These are phyloP conservation scores for Mola mola DNA, from an alignment of 2,113 vertebrate genomes.

Conservation along the genomic window DNA sequence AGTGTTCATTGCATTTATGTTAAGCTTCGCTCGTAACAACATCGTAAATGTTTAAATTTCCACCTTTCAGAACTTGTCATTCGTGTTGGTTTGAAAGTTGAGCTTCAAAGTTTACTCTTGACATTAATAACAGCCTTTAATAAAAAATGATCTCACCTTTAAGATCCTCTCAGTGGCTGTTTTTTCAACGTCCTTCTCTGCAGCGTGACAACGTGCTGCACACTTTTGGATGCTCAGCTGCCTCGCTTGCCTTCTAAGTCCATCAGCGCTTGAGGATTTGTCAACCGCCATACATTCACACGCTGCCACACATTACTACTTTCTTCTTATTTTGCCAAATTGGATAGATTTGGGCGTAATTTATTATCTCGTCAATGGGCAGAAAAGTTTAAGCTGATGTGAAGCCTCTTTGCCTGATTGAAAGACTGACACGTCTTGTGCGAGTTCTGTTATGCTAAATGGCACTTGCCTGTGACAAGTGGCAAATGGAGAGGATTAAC, in stretches of 20 bases:
- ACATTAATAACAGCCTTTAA: too few species aligned
- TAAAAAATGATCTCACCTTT: too few species aligned
- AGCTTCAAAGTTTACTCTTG: not conserved
- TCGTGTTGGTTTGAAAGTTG: not conserved
- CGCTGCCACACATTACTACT: not conserved
- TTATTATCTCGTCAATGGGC: constrained; percentile 75
- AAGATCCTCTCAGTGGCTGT: too few species aligned
- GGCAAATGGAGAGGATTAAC: constrained; percentile 79
- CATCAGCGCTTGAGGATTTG: constrained; percentile 23
- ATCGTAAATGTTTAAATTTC: too few species aligned
- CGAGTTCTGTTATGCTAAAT: constrained; percentile 66
- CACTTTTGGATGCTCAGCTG: not conserved
- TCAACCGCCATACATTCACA: not conserved
- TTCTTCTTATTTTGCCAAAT: constrained; percentile 60
- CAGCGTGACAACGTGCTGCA: not conserved
- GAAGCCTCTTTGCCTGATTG: constrained; percentile 68
- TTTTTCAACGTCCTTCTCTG: too few species aligned
- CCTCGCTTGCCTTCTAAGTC: not conserved
- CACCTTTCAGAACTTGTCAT: not conserved
- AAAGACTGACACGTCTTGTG: constrained; percentile 72
- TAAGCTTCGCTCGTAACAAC: too few species aligned
- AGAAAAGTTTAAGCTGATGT: constrained; percentile 71
- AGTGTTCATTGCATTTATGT: too few species aligned
- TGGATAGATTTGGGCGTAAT: constrained; percentile 70
- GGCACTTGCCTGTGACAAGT: constrained; percentile 71